These are phyloP conservation scores for Opisthocomus hoazin DNA, from an alignment of 2,113 vertebrate genomes.

Conservation along the genomic window DNA sequence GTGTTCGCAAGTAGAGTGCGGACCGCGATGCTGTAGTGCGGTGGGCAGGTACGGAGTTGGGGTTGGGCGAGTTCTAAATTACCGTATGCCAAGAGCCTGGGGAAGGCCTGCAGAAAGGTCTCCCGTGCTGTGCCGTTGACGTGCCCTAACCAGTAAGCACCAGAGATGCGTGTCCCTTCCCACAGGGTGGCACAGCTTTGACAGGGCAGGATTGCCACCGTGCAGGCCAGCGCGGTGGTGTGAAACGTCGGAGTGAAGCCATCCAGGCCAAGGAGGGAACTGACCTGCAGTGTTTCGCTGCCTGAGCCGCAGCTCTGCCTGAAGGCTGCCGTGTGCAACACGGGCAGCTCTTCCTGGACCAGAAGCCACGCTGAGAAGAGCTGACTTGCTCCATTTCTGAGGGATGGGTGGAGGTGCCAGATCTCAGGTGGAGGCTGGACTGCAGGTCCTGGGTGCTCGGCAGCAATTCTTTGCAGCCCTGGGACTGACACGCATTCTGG, in stretches of 20 bases:
- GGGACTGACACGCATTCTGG: neutral
- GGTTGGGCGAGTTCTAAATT: neutral
- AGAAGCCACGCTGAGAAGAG: neutral
- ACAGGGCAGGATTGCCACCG: neutral
- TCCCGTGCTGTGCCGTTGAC: rapidly evolving
- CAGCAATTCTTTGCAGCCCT: neutral
- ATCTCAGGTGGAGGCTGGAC: neutral
- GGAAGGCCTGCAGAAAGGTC: neutral
- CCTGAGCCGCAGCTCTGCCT: neutral
- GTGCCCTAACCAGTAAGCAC: neutral
- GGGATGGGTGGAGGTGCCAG: neutral
- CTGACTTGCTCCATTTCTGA: neutral
- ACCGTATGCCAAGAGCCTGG: neutral
- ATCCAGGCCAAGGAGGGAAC: neutral
- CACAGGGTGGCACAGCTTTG: neutral
- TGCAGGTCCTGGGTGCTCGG: neutral
- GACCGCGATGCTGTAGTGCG: neutral
- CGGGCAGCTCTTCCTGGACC: neutral
- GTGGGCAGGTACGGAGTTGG: neutral
- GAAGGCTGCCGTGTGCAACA: neutral
- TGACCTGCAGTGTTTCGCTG: neutral
- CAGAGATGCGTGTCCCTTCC: rapidly evolving
- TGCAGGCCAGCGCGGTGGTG: neutral
- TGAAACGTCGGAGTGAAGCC: neutral
- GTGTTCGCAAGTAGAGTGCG: neutral